Percentiles rank a stretch among this genome's conserved stretches.
Evolutionary conservation across 1,140 invertebrate species (phyloP).

Genomic region (Lepidurus arcticus): DNA sequence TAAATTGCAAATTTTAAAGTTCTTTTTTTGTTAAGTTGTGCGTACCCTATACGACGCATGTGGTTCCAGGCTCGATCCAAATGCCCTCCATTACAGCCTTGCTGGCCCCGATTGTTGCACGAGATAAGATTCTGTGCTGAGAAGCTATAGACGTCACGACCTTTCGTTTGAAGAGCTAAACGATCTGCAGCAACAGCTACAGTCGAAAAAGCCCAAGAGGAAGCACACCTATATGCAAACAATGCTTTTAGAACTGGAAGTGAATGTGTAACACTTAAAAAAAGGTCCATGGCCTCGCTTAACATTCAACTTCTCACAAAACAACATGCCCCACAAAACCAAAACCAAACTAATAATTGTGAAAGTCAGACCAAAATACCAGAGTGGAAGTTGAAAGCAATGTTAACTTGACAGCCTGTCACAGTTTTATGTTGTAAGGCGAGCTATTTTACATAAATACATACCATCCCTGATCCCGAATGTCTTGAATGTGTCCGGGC

Average conservation of each 20-base stretch:
- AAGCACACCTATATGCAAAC: conserved; percentile 53
- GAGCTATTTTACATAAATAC: conserved; percentile 17
- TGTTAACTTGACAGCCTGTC: not conserved
- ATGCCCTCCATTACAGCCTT: conserved; percentile 78
- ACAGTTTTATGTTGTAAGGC: not conserved
- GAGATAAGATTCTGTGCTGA: conserved; percentile 80
- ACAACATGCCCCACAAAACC: no score
- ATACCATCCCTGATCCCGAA: conserved; percentile 82
- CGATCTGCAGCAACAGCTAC: conserved; percentile 61
- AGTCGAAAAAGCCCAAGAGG: conserved; percentile 88
- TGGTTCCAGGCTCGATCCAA: conserved; percentile 87
- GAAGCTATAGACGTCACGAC: conserved; percentile 59
- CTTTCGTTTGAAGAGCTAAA: conserved; percentile 72
- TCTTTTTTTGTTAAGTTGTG: conserved; percentile 29
- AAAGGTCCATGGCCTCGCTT: not conserved
- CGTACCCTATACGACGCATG: conserved; percentile 72
- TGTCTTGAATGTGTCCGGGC: conserved; percentile 60
- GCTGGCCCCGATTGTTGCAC: conserved; percentile 68
- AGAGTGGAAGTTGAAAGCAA: not conserved
- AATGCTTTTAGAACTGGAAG: not conserved
- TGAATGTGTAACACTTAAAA: not conserved
- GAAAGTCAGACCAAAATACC: not conserved
- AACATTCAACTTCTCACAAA: no score
- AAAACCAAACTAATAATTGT: no score
- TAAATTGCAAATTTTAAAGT: conserved; percentile 21